phyloP scores from a whole-genome alignment of 1,140 invertebrate genomes.

The Drosophila suzukii region DNA sequence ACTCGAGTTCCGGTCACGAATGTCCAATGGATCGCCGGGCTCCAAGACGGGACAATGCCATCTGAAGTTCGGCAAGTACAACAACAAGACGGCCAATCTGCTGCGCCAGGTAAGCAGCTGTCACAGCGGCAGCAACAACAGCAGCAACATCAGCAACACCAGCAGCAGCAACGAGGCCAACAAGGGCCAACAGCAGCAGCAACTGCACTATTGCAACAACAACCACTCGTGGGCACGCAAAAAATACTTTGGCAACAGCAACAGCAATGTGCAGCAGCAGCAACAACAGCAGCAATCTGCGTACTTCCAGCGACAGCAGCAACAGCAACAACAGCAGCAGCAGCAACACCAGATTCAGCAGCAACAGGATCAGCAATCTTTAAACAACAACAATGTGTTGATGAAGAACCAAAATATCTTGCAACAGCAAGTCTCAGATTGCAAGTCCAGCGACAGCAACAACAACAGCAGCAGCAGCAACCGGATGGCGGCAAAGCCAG shows the following conservation, averaged over 20 bases:
- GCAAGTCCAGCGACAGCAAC: slow-evolving; percentile 45
- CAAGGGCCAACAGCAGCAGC: slow-evolving; percentile 40
- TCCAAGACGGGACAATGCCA: slow-evolving; percentile 30
- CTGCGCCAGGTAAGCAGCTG: slow-evolving; percentile 52
- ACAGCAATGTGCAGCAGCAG: slow-evolving; percentile 30
- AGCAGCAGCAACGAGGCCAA: slow-evolving; percentile 24
- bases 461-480: slow-evolving; percentile 41
- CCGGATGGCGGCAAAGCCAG: slow-evolving; percentile 18
- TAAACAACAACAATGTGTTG: slow-evolving; percentile 57
- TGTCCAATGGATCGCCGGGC: slow-evolving; percentile 19
- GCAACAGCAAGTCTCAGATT: slow-evolving; percentile 23
- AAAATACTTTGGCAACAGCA: slow-evolving; percentile 53
- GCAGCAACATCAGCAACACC: slow-evolving; percentile 31
- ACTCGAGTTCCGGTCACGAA: slow-evolving; percentile 40
- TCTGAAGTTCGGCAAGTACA: slow-evolving; percentile 64
- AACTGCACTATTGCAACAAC: slow-evolving; percentile 42
- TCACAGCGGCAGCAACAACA: slow-evolving; percentile 27
- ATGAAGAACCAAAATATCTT: slow-evolving; percentile 66
- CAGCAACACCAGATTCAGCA: slow-evolving; percentile 11
- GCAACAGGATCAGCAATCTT: slow-evolving; percentile 23
- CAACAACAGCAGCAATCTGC: slow-evolving; percentile 40
- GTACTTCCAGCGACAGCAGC: slow-evolving; percentile 42
- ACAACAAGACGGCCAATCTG: slow-evolving; percentile 52
- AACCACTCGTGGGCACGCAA: slow-evolving; percentile 49
- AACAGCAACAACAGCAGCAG: slow-evolving; percentile 10